Conservation (phyloP, 2,888 invertebrate species). For the Blomia tropicalis region DNA sequence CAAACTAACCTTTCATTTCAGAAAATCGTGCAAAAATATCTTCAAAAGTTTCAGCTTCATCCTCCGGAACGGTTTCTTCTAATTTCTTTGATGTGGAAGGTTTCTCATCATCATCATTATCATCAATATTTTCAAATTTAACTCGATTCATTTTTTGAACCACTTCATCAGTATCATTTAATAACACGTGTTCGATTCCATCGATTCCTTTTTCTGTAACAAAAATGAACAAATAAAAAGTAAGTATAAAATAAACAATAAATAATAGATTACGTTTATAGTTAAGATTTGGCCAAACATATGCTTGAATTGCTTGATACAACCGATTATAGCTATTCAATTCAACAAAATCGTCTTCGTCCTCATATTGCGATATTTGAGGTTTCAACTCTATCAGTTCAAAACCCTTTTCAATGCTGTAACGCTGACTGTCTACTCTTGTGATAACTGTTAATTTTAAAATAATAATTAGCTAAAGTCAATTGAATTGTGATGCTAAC, state of each 20-base stretch:
- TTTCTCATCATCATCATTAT: neutral
- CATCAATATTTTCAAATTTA: too few relatives aligned
- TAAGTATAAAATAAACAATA: neutral
- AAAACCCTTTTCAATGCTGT: constrained; percentile 10
- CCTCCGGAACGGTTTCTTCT: neutral
- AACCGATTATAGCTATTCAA: constrained; percentile 4
- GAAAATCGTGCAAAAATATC: neutral
- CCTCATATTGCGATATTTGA: neutral
- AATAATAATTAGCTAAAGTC: neutral
- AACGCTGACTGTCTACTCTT: neutral
- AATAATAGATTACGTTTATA: neutral
- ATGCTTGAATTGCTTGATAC: constrained; percentile 9
- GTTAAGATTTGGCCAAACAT: constrained; percentile 13
- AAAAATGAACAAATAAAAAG: too few relatives aligned
- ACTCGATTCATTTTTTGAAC: too few relatives aligned
- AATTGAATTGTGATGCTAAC: too few relatives aligned
- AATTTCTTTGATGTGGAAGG: neutral
- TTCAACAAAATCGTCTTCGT: neutral
- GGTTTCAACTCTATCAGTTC: neutral
- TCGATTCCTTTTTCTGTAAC: too few relatives aligned
- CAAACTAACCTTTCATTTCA: neutral
- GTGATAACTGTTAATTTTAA: neutral
- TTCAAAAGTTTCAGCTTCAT: neutral
- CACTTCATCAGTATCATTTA: neutral
- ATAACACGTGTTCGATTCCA: neutral